A percentile compares a stretch with the other conserved stretches of the same genome.
phyloP scores from a whole-genome alignment of 2,888 invertebrate species.

The Apantesis nais region DNA sequence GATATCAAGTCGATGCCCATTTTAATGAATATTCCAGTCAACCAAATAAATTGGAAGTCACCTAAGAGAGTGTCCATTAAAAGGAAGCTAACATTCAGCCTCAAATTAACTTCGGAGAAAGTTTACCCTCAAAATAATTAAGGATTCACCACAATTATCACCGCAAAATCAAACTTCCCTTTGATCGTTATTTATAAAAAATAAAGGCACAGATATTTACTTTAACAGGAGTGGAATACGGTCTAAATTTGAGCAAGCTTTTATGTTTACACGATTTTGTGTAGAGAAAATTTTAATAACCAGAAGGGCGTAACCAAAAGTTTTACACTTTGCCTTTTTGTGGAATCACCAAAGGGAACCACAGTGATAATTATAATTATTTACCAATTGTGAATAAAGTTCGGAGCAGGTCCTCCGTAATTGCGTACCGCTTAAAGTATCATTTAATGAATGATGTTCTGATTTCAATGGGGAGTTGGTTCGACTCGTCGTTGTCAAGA shows the following conservation, averaged over 20 bases:
- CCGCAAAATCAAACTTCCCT: constrained; percentile 83
- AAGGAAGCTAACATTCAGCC: constrained; percentile 78
- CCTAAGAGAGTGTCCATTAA: constrained; percentile 83
- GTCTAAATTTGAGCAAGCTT: constrained; percentile 54
- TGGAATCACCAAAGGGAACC: constrained; percentile 75
- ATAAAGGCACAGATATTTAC: constrained; percentile 56
- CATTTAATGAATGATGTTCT: constrained; percentile 76
- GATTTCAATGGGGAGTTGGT: constrained; percentile 66
- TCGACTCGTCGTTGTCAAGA: constrained; percentile 59
- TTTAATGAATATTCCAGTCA: constrained; percentile 80
- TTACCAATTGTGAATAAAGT: constrained; percentile 82
- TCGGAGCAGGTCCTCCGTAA: constrained; percentile 69
- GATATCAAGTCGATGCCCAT: constrained; percentile 63
- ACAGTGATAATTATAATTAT: constrained; percentile 83
- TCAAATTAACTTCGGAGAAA: constrained; percentile 83
- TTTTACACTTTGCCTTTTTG: constrained; percentile 81
- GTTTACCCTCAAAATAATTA: constrained; percentile 86
- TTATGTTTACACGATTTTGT: constrained; percentile 62
- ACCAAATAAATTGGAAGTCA: constrained; percentile 82
- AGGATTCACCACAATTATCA: constrained; percentile 85
- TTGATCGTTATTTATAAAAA: constrained; percentile 76
- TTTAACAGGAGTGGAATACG: constrained; percentile 54
- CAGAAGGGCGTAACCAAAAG: constrained; percentile 73
- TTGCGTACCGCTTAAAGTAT: constrained; percentile 78
- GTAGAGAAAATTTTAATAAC: constrained; percentile 80